phyloP scores from a whole-genome alignment of 2,797 vertebrate genomes.

The Myiothlypis coronata region DNA sequence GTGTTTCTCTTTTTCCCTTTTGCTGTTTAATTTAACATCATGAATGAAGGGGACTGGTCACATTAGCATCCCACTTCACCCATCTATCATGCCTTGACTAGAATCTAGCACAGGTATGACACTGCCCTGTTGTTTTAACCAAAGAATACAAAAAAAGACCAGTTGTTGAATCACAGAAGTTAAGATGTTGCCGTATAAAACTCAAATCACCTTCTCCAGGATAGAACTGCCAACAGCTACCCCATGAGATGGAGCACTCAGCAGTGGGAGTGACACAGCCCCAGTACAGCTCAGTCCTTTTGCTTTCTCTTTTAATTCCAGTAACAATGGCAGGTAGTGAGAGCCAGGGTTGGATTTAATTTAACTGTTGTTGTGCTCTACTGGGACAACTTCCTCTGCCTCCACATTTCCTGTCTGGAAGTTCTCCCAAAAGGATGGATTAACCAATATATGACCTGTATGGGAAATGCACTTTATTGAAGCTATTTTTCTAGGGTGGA shows the following conservation, averaged over 20 bases:
- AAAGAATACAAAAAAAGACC: neutral
- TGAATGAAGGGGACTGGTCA: neutral
- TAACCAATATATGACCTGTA: slow-evolving; percentile 53
- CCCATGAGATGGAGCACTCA: neutral
- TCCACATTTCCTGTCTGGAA: slow-evolving; percentile 50
- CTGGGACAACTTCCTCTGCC: slow-evolving; percentile 46
- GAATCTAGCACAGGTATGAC: neutral
- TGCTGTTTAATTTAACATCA: neutral
- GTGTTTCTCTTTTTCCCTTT: neutral
- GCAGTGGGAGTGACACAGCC: neutral
- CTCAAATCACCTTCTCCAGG: neutral
- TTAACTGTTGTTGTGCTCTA: neutral
- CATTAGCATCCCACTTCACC: neutral
- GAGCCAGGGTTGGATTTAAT: slow-evolving; percentile 23
- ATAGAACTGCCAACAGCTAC: neutral
- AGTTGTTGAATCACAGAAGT: neutral
- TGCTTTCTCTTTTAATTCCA: neutral
- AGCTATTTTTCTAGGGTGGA: slow-evolving; percentile 56
- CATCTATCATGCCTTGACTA: neutral
- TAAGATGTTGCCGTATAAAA: neutral
- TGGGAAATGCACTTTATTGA: slow-evolving; percentile 54
- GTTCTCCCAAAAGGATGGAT: slow-evolving; percentile 48
- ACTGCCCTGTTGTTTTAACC: neutral
- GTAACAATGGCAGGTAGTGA: slow-evolving; percentile 11
- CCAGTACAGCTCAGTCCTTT: neutral